Conservation (phyloP, 1,140 invertebrate species). For the Caenorhabditis inopinata region DNA sequence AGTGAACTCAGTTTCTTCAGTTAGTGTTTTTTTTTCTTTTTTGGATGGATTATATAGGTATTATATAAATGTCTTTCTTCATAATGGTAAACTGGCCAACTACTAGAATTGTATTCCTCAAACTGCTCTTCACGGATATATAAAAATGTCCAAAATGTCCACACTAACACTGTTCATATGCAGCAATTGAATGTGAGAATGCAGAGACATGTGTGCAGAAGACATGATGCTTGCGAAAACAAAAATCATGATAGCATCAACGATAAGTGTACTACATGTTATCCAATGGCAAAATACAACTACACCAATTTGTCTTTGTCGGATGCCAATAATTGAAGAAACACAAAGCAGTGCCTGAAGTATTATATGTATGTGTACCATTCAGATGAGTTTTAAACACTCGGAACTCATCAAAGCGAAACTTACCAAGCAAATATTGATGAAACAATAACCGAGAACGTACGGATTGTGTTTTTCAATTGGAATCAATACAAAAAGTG, state of each 20-base stretch:
- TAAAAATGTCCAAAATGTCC: not conserved
- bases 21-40: too few relatives aligned
- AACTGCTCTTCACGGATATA: too few relatives aligned
- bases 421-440: constrained; percentile 17
- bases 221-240: constrained; percentile 2
- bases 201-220: not conserved
- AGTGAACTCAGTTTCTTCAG: too few relatives aligned
- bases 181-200: constrained; percentile 6
- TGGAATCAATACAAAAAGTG: constrained; percentile 10
- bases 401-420: too few relatives aligned
- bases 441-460: not conserved
- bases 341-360: not conserved
- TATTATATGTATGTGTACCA: too few relatives aligned
- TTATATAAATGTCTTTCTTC: too few relatives aligned
- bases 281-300: constrained; percentile 4
- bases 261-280: not conserved
- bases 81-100: too few relatives aligned
- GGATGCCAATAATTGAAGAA: not conserved
- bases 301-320: not conserved
- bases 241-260: constrained; percentile 8
- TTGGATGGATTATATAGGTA: too few relatives aligned
- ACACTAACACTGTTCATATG: not conserved
- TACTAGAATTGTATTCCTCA: too few relatives aligned
- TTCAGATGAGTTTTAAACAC: not conserved
- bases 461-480: not conserved